Base-by-base conservation (phyloP, 2,113 vertebrate species). In the Chaetorhynchus papuensis region DNA sequence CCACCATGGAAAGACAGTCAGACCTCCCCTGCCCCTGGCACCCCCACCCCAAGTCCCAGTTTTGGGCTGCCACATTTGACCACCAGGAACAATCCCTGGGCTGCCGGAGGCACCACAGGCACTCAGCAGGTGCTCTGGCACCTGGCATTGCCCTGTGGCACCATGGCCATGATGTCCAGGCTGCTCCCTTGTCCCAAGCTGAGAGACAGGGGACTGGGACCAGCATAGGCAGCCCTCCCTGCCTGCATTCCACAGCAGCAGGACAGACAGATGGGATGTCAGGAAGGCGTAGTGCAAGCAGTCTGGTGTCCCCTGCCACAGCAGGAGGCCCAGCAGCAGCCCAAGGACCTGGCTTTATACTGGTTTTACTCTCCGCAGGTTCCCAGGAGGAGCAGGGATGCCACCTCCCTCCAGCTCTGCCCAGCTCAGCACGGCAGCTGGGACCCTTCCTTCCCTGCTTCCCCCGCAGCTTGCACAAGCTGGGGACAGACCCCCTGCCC, bases 401-500 rank as follows among this genome's bases (percentile, higher is more conserved):
- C n/a, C 78, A 70, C n/a, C 45, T 69, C 31, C 44, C 9, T 41
- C 27, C 42, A 57, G 44, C 56, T 49, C 27, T 50, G 57, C 53
- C 23, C 84, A 76, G 83, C 71, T 35, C 5, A 1, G 63, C 42
- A 10, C 0, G 0, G 56, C 0, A 1, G 23, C 61, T 33, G 35
- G 47, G 61, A 87, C 41, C 27, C 41, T 44, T 79, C n/a, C 45
- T 37, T 76, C 30, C 44, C 35, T 0, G 0, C 24, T 28, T 24
- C 11, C 44, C 18, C 26, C 0, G 0, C 65, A 79, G 27, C 35
- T 26, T 52, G 53, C 41, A 57, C 41, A 76, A n/a, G 22, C 54
- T 4, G 1, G 42, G 30, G n/a, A 22, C 1, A 7, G 19, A 41
- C 8, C 8, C 45, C 0, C 0, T 8, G 33, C 44, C 61, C 50